phyloP scores from a whole-genome alignment of 2,888 invertebrate genomes.

The Taphrorychus bicolor region DNA sequence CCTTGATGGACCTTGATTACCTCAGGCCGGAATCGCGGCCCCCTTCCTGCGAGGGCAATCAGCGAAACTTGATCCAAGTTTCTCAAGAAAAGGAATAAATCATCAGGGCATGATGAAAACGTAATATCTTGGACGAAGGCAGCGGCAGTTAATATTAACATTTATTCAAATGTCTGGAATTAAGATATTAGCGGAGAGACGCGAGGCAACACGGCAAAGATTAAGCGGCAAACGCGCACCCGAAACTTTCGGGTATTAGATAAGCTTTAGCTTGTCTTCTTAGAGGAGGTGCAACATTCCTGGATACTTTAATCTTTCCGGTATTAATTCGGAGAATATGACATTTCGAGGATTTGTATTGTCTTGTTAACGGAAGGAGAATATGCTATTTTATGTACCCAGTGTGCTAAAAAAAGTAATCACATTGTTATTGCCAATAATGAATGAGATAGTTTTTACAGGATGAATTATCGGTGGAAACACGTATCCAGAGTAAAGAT shows the following conservation, averaged over 20 bases:
- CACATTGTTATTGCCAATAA: too few species aligned
- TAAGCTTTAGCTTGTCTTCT: constrained; percentile 40
- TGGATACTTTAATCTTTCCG: constrained; percentile 32
- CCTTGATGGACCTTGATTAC: constrained; percentile 11
- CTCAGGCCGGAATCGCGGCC: background rate
- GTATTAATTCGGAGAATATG: constrained; percentile 38
- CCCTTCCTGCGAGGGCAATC: constrained; percentile 26
- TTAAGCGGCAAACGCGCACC: constrained; percentile 48
- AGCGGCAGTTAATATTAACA: constrained; percentile 49
- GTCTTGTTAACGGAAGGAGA: background rate
- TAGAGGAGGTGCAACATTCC: constrained; percentile 35
- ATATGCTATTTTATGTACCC: background rate
- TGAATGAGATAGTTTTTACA: too few species aligned
- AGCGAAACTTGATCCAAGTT: constrained; percentile 40
- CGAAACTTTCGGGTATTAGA: constrained; percentile 39
- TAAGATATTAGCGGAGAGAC: constrained; percentile 56
- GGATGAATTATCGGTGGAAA: too few species aligned
- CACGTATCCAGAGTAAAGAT: too few species aligned
- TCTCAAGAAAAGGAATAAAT: constrained; percentile 40
- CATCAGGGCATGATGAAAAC: constrained; percentile 38
- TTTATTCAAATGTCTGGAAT: constrained; percentile 58
- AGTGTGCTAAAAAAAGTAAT: too few species aligned
- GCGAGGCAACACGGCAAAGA: constrained; percentile 53
- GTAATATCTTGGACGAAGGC: constrained; percentile 35
- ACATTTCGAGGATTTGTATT: constrained; percentile 13